Evolutionary conservation across 1,140 invertebrate species (phyloP).

Genomic region (Spodoptera frugiperda): DNA sequence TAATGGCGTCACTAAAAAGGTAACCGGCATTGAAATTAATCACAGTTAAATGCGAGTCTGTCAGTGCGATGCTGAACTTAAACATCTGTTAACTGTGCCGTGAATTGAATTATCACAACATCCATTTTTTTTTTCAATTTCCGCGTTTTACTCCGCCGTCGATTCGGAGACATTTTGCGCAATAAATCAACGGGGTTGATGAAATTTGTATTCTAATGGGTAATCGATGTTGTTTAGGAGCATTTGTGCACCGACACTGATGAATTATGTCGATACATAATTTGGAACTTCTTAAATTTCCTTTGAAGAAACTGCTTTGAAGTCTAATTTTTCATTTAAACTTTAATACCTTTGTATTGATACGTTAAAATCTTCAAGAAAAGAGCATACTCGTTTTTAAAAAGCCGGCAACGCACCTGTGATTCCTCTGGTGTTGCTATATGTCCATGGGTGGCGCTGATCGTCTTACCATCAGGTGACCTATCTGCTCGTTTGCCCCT

Average conservation of each 20-base stretch:
- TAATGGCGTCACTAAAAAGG: conserved; percentile 31
- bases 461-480: no score
- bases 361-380: no score
- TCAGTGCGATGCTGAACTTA: conserved; percentile 24
- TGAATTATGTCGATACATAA: background rate
- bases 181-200: conserved; percentile 34
- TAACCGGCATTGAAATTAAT: conserved; percentile 40
- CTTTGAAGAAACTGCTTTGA: background rate
- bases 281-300: background rate
- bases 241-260: background rate
- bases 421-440: no score
- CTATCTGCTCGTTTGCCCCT: no score
- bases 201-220: conserved; percentile 35
- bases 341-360: no score
- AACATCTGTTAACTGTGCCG: conserved; percentile 44
- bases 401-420: no score
- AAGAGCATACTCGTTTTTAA: no score
- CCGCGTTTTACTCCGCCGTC: conserved; percentile 31
- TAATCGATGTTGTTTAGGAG: conserved; percentile 19
- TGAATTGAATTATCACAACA: conserved; percentile 50
- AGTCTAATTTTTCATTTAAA: no score
- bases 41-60: conserved; percentile 41
- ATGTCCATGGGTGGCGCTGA: no score
- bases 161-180: conserved; percentile 24
- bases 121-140: conserved; percentile 50